Base-by-base conservation (phyloP, 2,113 vertebrate species). In the Malurus elegans region DNA sequence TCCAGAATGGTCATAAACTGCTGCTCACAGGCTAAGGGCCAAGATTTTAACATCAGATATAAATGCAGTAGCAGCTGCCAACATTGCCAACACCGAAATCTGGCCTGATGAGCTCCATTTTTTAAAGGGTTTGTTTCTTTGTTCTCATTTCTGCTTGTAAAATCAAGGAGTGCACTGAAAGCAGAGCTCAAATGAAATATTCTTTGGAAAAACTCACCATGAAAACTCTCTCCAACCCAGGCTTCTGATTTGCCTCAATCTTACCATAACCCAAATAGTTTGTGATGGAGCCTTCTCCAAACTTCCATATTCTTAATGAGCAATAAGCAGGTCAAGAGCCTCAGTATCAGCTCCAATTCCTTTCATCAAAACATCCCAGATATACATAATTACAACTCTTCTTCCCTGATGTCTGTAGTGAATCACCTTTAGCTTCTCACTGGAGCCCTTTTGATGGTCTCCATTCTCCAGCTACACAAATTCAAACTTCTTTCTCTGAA, bases 1-100 rank as follows among this genome's bases (percentile, higher is more conserved):
- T 96, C 92, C 79, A 94, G 95, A 95, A 92, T 84, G 93, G 76
- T 73, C 69, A 75, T 85, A 92, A 96, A 94, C 78, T 92, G 89
- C 72, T 92, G 85, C 93, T 94, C 64, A 70, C 62, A 92, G 87
- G 94, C 85, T 62, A 90, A 90, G 54, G 75, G 93, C 92, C 93
- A 95, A 74, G 79, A 90, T 87, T 94, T 85, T 78, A 86, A 79
- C 93, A 79, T 94, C 93, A 92, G 90, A 95, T 95, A 76, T 26
- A 93, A 95, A 94, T n/a, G 60, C 58, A 64, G 81, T 6, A 88
- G 57, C 78, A 92, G 85, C 88, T 93, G 92, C 67, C 71, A 79
- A 9, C 40, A 17, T 50, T 65, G 61, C 83, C 92, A 88, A 53
- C 70, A 58, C 57, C 23, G 4, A 86, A 89, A 82, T 82, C 61